A percentile compares a stretch with the other conserved stretches of the same genome.
phyloP scores from a whole-genome alignment of 1,140 invertebrate genomes.

The Cepaea nemoralis region DNA sequence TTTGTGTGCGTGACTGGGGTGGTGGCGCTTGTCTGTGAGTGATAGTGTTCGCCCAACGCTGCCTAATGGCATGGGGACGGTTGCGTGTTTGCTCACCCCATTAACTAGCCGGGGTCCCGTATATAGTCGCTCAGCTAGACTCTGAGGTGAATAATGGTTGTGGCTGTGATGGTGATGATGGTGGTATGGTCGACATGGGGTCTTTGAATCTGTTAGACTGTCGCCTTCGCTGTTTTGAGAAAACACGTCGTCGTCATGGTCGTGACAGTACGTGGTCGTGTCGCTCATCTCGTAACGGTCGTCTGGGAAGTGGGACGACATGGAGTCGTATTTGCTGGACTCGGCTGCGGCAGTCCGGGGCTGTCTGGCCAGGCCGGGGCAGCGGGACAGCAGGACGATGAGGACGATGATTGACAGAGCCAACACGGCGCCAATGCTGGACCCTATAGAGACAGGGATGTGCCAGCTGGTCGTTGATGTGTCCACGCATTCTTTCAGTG shows the following conservation, averaged over 20 bases:
- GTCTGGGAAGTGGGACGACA: constrained; percentile 61
- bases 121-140: constrained; percentile 26
- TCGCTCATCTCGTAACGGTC: constrained; percentile 63
- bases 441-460: constrained; percentile 67
- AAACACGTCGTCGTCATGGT: constrained; percentile 54
- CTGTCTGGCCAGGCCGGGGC: constrained; percentile 51
- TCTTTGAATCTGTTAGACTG: constrained; percentile 18
- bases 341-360: constrained; percentile 52
- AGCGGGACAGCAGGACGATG: constrained; percentile 64
- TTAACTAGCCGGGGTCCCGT: constrained; percentile 23
- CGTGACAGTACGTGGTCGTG: constrained; percentile 57
- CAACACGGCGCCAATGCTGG: constrained; percentile 66
- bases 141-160: constrained; percentile 5
- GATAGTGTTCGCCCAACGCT: constrained; percentile 23
- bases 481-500: constrained; percentile 58
- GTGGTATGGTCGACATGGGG: background rate
- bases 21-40: constrained; percentile 15
- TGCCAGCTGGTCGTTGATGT: constrained; percentile 66
- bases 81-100: background rate
- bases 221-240: constrained; percentile 50
- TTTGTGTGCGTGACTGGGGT: background rate
- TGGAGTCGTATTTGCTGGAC: constrained; percentile 63
- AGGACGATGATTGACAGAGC: constrained; percentile 66
- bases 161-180: constrained; percentile 4
- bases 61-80: background rate